phyloP scores from a whole-genome alignment of 2,888 invertebrate species.

The Sialis lutaria region DNA sequence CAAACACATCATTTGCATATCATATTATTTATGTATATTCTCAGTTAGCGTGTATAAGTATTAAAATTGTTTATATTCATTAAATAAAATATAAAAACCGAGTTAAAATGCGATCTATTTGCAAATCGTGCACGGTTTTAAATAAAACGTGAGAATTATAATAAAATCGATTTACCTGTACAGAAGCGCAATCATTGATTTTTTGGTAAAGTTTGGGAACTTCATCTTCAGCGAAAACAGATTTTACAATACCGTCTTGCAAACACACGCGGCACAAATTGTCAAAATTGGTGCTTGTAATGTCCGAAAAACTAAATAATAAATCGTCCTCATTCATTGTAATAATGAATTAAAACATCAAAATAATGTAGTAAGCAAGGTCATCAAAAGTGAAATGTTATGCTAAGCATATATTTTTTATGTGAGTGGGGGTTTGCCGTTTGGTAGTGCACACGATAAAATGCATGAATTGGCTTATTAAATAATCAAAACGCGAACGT shows the following conservation, averaged over 20 bases:
- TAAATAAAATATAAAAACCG: no score
- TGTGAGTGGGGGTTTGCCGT: conserved; percentile 3
- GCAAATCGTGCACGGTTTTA: background rate
- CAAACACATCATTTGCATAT: background rate
- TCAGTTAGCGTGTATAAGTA: background rate
- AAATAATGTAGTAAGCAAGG: background rate
- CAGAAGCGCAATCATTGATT: conserved; percentile 7
- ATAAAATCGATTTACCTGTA: conserved; percentile 4
- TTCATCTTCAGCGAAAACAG: conserved; percentile 5
- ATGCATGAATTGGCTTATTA: background rate
- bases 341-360: background rate
- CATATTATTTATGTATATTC: background rate
- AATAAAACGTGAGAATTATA: background rate
- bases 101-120: no score
- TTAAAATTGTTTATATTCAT: no score
- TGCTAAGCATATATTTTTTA: background rate
- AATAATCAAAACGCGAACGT: background rate
- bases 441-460: background rate
- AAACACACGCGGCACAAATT: conserved; percentile 5
- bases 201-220: conserved; percentile 6
- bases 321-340: conserved; percentile 4
- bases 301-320: background rate
- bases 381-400: background rate
- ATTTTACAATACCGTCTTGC: conserved; percentile 5
- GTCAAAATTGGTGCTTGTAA: conserved; percentile 2